phyloP scores from a whole-genome alignment of 2,888 invertebrate genomes.

The Acrobeloides nanus region DNA sequence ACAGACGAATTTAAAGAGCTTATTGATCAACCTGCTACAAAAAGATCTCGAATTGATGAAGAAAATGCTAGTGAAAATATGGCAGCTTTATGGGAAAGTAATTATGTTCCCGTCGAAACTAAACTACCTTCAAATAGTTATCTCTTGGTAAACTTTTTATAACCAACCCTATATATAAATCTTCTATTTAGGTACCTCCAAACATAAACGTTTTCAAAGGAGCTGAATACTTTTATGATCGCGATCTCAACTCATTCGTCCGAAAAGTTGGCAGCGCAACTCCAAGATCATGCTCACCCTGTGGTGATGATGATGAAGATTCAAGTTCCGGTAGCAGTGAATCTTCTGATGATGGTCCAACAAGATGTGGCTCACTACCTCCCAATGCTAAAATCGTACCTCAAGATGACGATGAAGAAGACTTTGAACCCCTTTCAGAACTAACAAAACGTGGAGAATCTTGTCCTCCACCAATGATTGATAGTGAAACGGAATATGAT shows the following conservation, averaged over 20 bases:
- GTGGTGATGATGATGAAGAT: too few species aligned
- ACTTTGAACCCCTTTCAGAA: too few species aligned
- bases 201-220: slow-evolving; percentile 42
- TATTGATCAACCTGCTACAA: slow-evolving; percentile 4
- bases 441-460: too few species aligned
- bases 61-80: slow-evolving; percentile 5
- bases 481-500: too few species aligned
- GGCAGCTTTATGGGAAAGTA: slow-evolving; percentile 16
- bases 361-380: too few species aligned
- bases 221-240: slow-evolving; percentile 35
- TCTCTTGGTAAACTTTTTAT: slow-evolving; percentile 20
- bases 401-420: too few species aligned
- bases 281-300: too few species aligned
- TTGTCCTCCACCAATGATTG: too few species aligned
- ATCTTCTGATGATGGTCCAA: too few species aligned
- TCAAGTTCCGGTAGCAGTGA: too few species aligned
- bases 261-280: too few species aligned
- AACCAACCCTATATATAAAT: background rate
- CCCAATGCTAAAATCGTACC: too few species aligned
- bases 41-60: background rate
- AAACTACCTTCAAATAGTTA: slow-evolving; percentile 22
- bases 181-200: slow-evolving; percentile 27
- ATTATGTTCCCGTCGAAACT: slow-evolving; percentile 20
- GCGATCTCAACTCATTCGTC: slow-evolving; percentile 9
- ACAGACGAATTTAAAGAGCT: slow-evolving; percentile 10